phyloP scores from a whole-genome alignment of 2,888 invertebrate genomes.

The Leucophenga maculata region DNA sequence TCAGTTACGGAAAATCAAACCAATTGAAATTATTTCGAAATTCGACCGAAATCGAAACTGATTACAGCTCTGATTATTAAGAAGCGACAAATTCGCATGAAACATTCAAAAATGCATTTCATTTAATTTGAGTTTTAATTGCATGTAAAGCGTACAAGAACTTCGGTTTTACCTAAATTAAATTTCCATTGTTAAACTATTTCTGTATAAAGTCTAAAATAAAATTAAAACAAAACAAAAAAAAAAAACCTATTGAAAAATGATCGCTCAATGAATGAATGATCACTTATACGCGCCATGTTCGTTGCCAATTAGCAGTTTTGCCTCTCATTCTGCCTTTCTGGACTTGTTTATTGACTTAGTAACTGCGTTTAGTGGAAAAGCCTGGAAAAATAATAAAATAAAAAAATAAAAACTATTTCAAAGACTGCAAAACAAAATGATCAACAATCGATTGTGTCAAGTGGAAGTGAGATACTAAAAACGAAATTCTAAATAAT shows the following conservation, averaged over 20 bases:
- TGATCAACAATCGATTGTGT: conserved; percentile 37
- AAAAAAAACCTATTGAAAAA: too few relatives aligned
- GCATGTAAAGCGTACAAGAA: neutral
- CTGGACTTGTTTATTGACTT: conserved; percentile 44
- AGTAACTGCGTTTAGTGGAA: conserved; percentile 26
- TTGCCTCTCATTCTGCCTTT: conserved; percentile 38
- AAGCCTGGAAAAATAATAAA: conserved; percentile 34
- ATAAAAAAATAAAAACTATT: conserved; percentile 40
- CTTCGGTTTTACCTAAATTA: too few relatives aligned
- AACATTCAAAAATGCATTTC: too few relatives aligned
- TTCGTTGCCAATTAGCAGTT: conserved; percentile 49
- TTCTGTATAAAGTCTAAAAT: too few relatives aligned
- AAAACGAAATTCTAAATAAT: conserved; percentile 31
- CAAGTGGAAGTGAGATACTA: neutral
- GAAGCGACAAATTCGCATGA: too few relatives aligned
- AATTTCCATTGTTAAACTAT: too few relatives aligned
- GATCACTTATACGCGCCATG: neutral
- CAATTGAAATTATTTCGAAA: too few relatives aligned
- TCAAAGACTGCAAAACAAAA: conserved; percentile 51
- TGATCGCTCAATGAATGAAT: conserved; percentile 5
- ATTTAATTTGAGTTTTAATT: conserved; percentile 2
- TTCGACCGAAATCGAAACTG: too few relatives aligned
- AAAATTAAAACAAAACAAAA: too few relatives aligned
- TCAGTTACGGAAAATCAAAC: too few relatives aligned
- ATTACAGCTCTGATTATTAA: too few relatives aligned